Percentiles rank a stretch among this genome's conserved stretches.
phyloP scores from a whole-genome alignment of 2,888 invertebrate genomes.

The Tiphia femorata region DNA sequence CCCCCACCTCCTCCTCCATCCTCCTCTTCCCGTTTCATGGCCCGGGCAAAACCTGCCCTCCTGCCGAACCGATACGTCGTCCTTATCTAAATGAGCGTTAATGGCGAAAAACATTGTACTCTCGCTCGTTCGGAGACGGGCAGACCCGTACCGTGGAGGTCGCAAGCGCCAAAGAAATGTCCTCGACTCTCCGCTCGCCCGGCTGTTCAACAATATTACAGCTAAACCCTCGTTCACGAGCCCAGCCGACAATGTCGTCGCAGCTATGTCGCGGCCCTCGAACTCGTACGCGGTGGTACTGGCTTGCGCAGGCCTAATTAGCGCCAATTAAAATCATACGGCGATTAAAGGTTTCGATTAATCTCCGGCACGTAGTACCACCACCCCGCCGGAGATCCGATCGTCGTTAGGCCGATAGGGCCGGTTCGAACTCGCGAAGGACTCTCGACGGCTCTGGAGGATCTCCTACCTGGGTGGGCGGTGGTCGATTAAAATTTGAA shows the following conservation, averaged over 20 bases:
- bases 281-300: not conserved
- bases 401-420: slow-evolving; percentile 5
- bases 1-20: no score
- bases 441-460: no score
- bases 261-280: not conserved
- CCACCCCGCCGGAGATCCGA: no score
- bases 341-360: slow-evolving; percentile 22
- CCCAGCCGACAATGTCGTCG: not conserved
- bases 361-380: slow-evolving; percentile 19
- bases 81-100: slow-evolving; percentile 24
- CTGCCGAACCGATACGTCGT: slow-evolving; percentile 1
- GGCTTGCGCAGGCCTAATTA: not conserved
- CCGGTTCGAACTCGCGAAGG: no score
- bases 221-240: not conserved
- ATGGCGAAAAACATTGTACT: slow-evolving; percentile 19
- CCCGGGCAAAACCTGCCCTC: not conserved
- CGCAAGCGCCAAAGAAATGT: not conserved
- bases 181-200: no score
- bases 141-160: not conserved
- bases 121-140: not conserved
- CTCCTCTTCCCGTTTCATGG: not conserved
- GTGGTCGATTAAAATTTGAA: slow-evolving; percentile 38
- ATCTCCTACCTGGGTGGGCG: slow-evolving; percentile 38
- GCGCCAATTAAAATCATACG: slow-evolving; percentile 15
- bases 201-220: not conserved